These are phyloP conservation scores for Drosophila bocki DNA, from an alignment of 1,140 invertebrate species.

Conservation along the genomic window DNA sequence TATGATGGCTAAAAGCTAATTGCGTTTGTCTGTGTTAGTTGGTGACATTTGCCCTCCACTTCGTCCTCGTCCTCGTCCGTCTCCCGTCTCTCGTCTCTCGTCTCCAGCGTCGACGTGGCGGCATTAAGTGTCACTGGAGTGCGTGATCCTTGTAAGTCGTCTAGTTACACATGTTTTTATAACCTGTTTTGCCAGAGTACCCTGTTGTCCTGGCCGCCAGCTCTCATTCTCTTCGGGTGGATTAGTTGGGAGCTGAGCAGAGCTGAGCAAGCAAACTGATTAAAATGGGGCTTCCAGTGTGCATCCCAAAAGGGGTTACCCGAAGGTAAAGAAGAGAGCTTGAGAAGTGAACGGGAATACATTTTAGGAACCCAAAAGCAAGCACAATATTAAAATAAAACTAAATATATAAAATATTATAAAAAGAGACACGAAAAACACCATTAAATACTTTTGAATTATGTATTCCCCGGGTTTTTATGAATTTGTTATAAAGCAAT, in stretches of 20 bases:
- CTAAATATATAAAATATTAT: background rate
- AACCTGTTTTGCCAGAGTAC: slow-evolving; percentile 55
- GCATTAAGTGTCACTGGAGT: slow-evolving; percentile 82
- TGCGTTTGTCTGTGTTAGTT: slow-evolving; percentile 77
- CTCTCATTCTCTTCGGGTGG: slow-evolving; percentile 22
- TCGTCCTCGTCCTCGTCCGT: background rate
- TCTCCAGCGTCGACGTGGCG: slow-evolving; percentile 33
- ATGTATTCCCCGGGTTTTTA: slow-evolving; percentile 1
- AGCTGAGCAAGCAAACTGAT: slow-evolving; percentile 11
- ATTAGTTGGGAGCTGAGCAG: slow-evolving; percentile 31
- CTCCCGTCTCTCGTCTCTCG: background rate
- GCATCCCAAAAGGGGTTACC: slow-evolving; percentile 9
- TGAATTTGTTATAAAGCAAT: slow-evolving; percentile 16
- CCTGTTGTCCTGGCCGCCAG: slow-evolving; percentile 36
- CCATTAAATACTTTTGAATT: slow-evolving; percentile 13
- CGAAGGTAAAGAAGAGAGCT: background rate
- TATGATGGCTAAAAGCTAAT: slow-evolving; percentile 83
- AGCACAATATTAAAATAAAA: background rate
- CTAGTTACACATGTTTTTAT: slow-evolving; percentile 83
- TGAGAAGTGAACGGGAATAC: background rate
- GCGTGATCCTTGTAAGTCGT: slow-evolving; percentile 82
- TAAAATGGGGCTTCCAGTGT: background rate
- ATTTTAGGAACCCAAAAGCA: background rate
- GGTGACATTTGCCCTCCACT: slow-evolving; percentile 62
- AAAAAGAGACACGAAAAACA: background rate